phyloP scores from a whole-genome alignment of 2,113 vertebrate genomes.

The Butorides virescens region DNA sequence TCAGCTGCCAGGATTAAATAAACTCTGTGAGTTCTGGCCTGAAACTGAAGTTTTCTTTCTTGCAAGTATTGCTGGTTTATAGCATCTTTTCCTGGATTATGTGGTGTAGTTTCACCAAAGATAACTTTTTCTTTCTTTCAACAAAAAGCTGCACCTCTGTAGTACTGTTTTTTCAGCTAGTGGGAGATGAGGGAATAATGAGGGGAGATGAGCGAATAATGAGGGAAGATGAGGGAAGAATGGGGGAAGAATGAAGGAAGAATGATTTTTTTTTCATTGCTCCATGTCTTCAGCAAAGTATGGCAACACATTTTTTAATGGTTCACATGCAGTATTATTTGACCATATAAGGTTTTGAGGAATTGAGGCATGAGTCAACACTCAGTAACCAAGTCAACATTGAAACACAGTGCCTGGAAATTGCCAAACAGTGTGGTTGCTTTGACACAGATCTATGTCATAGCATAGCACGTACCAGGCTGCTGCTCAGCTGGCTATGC shows the following conservation, averaged over 20 bases:
- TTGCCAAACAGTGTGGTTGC: not conserved
- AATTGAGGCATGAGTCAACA: conserved; percentile 18
- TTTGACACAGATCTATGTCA: not conserved
- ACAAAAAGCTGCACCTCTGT: not conserved
- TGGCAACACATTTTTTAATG: not conserved
- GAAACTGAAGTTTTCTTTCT: not conserved
- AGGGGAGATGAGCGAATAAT: not conserved
- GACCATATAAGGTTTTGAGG: not conserved
- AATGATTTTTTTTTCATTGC: not conserved
- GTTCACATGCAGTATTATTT: not conserved
- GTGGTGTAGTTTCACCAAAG: not conserved
- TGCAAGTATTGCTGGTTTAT: not conserved
- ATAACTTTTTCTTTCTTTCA: not conserved
- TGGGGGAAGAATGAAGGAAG: not conserved
- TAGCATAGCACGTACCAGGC: not conserved
- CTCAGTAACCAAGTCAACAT: conserved; percentile 35
- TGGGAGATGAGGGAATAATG: not conserved
- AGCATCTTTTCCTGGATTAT: not conserved
- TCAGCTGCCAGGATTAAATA: not conserved
- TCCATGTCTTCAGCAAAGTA: not conserved
- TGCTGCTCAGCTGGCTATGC: not conserved
- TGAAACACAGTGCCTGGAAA: not conserved
- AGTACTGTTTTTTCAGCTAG: not conserved
- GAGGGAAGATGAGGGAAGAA: not conserved
- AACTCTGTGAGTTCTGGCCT: not conserved